Conservation (phyloP, 2,797 vertebrate genomes). For the Sebastes dallii region DNA sequence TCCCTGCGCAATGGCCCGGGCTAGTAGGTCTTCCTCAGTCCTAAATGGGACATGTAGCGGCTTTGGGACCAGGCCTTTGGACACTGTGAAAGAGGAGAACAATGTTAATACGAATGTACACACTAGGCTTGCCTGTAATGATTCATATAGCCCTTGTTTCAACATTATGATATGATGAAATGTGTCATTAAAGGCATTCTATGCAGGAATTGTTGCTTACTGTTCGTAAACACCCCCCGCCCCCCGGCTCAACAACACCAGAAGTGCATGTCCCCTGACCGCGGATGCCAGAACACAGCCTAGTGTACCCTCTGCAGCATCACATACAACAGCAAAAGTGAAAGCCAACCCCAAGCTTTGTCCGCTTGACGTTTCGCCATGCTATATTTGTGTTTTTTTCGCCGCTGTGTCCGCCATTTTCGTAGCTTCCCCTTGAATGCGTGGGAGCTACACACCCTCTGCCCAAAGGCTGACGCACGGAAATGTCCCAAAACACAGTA, state of each 20-base stretch:
- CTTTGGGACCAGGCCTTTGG: conserved; percentile 92
- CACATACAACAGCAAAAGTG: not conserved
- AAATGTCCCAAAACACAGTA: no score
- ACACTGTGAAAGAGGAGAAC: conserved; percentile 78
- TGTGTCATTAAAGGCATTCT: not conserved
- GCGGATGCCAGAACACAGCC: no score
- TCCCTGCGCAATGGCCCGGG: conserved; percentile 93
- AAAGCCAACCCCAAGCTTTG: not conserved
- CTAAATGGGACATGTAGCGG: conserved; percentile 93
- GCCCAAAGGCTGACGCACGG: no score
- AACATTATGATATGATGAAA: not conserved
- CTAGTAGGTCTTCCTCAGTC: conserved; percentile 92
- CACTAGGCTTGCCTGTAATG: no score
- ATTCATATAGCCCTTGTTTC: not conserved
- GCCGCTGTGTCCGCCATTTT: no score
- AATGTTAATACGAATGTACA: not conserved
- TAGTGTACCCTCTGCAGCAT: no score
- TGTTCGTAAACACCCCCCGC: not conserved
- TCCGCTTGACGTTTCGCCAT: not conserved
- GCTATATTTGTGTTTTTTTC: not conserved
- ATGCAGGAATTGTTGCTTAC: not conserved
- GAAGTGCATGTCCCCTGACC: no score
- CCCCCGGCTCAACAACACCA: no score
- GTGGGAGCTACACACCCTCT: no score
- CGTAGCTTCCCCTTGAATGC: no score